phyloP scores from a whole-genome alignment of 2,113 vertebrate genomes.

The Oryzias celebensis region DNA sequence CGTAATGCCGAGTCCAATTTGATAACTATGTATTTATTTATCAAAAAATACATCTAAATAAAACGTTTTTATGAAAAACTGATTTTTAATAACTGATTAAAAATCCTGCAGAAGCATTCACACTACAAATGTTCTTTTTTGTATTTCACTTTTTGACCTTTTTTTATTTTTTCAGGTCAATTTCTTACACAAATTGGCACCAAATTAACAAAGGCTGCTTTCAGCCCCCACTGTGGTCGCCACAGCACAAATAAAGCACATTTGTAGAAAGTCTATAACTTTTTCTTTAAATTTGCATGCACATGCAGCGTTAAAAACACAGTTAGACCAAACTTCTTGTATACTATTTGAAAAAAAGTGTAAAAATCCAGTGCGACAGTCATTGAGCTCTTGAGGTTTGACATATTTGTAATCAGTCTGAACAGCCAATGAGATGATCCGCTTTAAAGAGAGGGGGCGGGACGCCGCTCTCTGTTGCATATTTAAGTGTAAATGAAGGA shows the following conservation, averaged over 20 bases:
- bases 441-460: slow-evolving; percentile 43
- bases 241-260: slow-evolving; percentile 67
- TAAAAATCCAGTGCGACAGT: slow-evolving; percentile 79
- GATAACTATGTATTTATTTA: too few species aligned
- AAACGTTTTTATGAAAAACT: too few species aligned
- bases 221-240: slow-evolving; percentile 38
- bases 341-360: slow-evolving; percentile 64
- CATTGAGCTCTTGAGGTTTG: slow-evolving; percentile 78
- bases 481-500: slow-evolving; percentile 43
- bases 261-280: slow-evolving; percentile 62
- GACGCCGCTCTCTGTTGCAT: slow-evolving; percentile 56
- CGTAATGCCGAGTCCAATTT: too few species aligned
- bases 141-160: too few species aligned
- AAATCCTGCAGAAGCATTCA: too few species aligned
- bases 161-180: too few species aligned
- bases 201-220: slow-evolving; percentile 40
- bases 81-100: too few species aligned
- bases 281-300: slow-evolving; percentile 69
- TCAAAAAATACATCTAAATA: too few species aligned
- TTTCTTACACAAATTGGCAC: too few species aligned
- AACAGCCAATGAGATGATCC: slow-evolving; percentile 71
- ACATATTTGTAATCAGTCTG: slow-evolving; percentile 64
- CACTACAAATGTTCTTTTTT: too few species aligned
- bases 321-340: slow-evolving; percentile 64
- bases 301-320: slow-evolving; percentile 81